Base-by-base conservation (phyloP, 2,113 vertebrate species). In the Mastomys coucha region DNA sequence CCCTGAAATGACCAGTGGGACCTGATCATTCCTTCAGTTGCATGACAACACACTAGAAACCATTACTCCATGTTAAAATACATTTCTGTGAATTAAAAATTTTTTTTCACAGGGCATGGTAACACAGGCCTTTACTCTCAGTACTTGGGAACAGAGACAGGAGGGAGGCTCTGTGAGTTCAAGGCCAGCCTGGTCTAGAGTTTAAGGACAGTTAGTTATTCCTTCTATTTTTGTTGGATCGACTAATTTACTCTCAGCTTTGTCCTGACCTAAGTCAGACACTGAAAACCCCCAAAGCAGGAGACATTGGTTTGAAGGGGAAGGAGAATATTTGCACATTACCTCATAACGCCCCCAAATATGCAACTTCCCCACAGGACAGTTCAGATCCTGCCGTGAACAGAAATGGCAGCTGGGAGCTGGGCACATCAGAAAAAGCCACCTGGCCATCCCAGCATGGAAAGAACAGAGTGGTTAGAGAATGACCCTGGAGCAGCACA, bases 401-500 rank as follows among this genome's bases (percentile, higher is more conserved):
- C 53, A 96, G 67, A 89, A 91, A 93, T 65, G 73, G 81, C 51
- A 92, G 94, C 76, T 89, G 67, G 81, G 96, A 65, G 60, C 69
- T 65, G 65, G 14, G 31, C 24, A 26, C 90, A 49, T 51, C 63
- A 88, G 94, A 92, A 86, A 96, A 91, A 53, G 45, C 69, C 51
- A 75, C 69, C 73, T 93, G 93, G 80, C 58, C n/a, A 91, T 88
- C 88, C 77, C 11, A 94, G 88, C 75, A 39, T 92, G 93, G 97
- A 96, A 96, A 97, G 95, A 95, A 96, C 97, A 93, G 96, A 93
- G 92, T 92, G 90, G 89, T 96, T 93, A 92, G 77, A 63, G 69
- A 63, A 80, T 90, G 93, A 93, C 88, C 88, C 88, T 69, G 49
- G 58, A 90, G 76, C 42, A 67, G 84, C 93, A 95, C 90, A 89